phyloP scores from a whole-genome alignment of 2,797 vertebrate species.

The Momotus momota region DNA sequence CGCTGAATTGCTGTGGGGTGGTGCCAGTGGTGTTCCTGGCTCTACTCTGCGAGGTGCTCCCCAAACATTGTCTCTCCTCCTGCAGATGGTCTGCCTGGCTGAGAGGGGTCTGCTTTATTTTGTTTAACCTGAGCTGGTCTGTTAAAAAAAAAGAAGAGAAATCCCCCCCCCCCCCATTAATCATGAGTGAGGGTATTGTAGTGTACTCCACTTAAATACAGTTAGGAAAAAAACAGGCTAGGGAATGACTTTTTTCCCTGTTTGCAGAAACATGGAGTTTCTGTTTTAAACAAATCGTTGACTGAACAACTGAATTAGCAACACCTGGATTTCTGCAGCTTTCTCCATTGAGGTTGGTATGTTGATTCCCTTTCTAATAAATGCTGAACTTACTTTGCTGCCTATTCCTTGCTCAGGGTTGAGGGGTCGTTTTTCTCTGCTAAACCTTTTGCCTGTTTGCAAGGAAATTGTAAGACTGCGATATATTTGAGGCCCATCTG shows the following conservation, averaged over 20 bases:
- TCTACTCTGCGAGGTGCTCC: accelerated
- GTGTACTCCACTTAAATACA: neutral
- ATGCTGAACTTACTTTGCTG: neutral
- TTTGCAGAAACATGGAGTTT: neutral
- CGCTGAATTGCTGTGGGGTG: accelerated
- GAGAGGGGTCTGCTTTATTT: neutral
- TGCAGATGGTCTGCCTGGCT: neutral
- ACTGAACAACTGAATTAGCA: neutral
- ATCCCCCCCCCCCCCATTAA: accelerated
- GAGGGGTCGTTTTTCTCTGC: neutral
- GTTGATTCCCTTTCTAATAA: neutral
- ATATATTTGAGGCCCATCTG: neutral
- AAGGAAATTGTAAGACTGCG: neutral
- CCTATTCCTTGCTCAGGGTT: neutral
- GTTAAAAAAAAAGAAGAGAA: neutral
- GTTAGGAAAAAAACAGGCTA: neutral
- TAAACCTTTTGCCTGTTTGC: neutral
- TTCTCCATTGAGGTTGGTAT: neutral
- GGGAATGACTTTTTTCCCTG: neutral
- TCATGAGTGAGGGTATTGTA: neutral
- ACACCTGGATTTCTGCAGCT: neutral
- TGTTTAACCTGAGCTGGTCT: neutral
- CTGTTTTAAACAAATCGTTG: neutral
- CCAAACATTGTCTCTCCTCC: neutral
- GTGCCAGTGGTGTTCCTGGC: accelerated